Evolutionary conservation across 2,113 vertebrate species (phyloP).

Genomic region (Eupsittula cactorum): DNA sequence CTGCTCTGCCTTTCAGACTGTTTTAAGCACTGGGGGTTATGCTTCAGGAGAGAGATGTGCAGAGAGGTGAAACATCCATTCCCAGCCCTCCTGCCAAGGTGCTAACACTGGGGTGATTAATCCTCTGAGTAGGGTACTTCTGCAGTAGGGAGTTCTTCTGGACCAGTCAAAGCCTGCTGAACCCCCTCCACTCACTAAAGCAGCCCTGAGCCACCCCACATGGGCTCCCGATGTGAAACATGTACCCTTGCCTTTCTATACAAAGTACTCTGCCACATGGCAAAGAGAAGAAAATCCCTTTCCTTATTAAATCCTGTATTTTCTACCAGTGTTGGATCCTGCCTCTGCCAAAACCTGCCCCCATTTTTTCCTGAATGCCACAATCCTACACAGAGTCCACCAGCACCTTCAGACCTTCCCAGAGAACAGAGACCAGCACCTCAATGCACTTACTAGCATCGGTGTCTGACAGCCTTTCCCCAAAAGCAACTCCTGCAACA

Average conservation of each 20-base stretch:
- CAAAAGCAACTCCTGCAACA: not conserved
- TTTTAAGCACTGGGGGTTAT: not conserved
- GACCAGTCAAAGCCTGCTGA: not conserved
- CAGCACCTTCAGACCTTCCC: not conserved
- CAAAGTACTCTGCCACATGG: not conserved
- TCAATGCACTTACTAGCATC: not conserved
- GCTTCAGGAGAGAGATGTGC: not conserved
- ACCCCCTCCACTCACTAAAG: not conserved
- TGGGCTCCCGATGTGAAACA: accelerated
- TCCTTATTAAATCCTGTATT: not conserved
- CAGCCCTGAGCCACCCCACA: not conserved
- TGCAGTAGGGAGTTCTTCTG: not conserved
- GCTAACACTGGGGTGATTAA: not conserved
- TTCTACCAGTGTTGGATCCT: not conserved
- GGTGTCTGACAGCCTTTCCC: not conserved
- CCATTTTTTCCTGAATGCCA: not conserved
- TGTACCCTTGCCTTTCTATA: accelerated
- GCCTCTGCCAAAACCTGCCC: not conserved
- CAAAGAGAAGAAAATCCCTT: not conserved
- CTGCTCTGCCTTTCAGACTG: not conserved
- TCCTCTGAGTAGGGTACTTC: not conserved
- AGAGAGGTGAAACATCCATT: not conserved
- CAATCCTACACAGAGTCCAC: not conserved
- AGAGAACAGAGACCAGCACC: not conserved
- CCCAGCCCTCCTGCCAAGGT: not conserved